A percentile compares a stretch with the other conserved stretches of the same genome.
phyloP scores from a whole-genome alignment of 2,888 invertebrate genomes.

The Alviniconcha strummeri region DNA sequence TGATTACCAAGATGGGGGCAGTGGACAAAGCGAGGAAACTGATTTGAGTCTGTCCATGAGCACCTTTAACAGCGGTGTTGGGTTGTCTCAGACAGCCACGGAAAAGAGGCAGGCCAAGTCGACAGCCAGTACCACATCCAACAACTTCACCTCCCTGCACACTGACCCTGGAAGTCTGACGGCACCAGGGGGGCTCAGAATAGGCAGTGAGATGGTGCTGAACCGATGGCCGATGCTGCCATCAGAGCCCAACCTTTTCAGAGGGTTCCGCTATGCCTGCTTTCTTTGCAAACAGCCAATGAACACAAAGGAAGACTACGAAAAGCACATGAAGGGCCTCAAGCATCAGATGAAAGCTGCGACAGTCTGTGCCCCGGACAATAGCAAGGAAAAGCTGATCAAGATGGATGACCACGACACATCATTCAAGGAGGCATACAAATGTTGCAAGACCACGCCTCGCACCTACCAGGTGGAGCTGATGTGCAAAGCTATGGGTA shows the following conservation, averaged over 20 bases:
- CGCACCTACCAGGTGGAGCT: constrained; percentile 64
- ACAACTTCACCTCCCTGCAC: background rate
- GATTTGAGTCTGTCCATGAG: constrained; percentile 7
- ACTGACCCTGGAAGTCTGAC: background rate
- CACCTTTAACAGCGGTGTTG: background rate
- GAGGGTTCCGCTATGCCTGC: constrained; percentile 45
- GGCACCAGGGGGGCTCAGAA: background rate
- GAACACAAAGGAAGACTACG: constrained; percentile 52
- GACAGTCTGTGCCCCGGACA: constrained; percentile 45
- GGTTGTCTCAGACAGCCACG: background rate
- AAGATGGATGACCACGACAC: background rate
- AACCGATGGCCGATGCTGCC: background rate
- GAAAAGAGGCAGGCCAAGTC: background rate
- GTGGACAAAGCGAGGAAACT: background rate
- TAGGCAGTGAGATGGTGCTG: background rate
- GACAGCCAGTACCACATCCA: background rate
- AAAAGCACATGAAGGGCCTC: constrained; percentile 52
- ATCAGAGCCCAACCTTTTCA: background rate
- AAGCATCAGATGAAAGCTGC: constrained; percentile 53
- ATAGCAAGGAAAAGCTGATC: constrained; percentile 26
- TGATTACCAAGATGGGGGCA: background rate
- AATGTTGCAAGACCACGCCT: constrained; percentile 47
- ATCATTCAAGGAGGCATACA: background rate
- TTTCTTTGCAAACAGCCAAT: constrained; percentile 50
- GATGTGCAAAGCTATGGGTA: constrained; percentile 54